These are phyloP conservation scores for Podarcis siculus DNA, from an alignment of 2,797 vertebrate species.

Conservation along the genomic window DNA sequence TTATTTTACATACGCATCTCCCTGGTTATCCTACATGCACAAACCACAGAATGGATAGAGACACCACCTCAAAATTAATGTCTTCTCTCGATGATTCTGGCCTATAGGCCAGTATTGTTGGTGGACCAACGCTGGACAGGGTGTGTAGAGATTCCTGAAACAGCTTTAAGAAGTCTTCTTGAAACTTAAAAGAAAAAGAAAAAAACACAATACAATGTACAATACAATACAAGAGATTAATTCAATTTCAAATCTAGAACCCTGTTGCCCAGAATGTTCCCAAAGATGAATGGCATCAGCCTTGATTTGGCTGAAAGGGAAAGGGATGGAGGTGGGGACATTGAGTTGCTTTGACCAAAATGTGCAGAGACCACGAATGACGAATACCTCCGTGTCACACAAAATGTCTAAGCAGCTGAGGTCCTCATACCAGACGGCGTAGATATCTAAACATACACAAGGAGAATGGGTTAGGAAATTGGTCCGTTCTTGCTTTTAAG, in stretches of 20 bases:
- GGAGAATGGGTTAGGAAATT: background rate
- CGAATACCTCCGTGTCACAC: conserved; percentile 74
- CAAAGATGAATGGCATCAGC: background rate
- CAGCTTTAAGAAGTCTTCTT: conserved; percentile 69
- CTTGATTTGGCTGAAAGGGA: background rate
- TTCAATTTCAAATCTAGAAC: background rate
- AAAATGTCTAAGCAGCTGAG: conserved; percentile 58
- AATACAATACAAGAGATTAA: background rate
- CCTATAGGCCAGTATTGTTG: conserved; percentile 72
- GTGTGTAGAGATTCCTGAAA: conserved; percentile 66
- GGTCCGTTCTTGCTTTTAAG: background rate
- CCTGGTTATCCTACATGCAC: background rate
- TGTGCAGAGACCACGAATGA: background rate
- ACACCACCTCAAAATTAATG: conserved; percentile 54
- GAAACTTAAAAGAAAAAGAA: conserved; percentile 64
- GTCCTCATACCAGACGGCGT: conserved; percentile 49
- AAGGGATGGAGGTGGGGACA: background rate
- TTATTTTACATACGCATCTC: background rate
- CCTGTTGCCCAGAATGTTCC: background rate
- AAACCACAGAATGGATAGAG: background rate
- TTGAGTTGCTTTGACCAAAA: background rate
- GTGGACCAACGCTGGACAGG: conserved; percentile 71
- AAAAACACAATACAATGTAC: background rate
- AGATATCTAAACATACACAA: conserved; percentile 31
- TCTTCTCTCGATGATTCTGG: conserved; percentile 33